Conservation (phyloP, 2,888 invertebrate genomes). For the Limnephilus marmoratus region DNA sequence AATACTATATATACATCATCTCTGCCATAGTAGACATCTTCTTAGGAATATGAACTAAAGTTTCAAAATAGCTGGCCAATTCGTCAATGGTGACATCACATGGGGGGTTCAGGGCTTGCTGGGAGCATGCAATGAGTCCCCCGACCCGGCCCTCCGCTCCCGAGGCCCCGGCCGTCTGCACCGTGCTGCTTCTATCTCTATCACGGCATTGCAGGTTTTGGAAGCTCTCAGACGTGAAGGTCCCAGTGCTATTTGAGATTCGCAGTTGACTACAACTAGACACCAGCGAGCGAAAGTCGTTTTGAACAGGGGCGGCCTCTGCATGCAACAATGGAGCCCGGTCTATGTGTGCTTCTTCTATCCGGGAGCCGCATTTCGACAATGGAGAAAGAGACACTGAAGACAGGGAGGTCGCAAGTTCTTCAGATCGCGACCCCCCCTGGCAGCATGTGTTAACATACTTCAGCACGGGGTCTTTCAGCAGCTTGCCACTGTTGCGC, state of each 20-base stretch:
- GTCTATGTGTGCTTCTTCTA: conserved; percentile 21
- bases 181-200: conserved; percentile 14
- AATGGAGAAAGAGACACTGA: conserved; percentile 43
- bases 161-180: background rate
- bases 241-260: conserved; percentile 52
- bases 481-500: conserved; percentile 74
- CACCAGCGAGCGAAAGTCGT: conserved; percentile 59
- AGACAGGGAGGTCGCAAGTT: conserved; percentile 55
- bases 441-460: conserved; percentile 70
- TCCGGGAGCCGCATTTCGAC: conserved; percentile 29
- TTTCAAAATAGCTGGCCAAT: conserved; percentile 96
- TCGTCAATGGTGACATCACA: conserved; percentile 96
- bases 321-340: background rate
- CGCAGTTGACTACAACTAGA: conserved; percentile 59
- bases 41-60: conserved; percentile 96
- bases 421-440: conserved; percentile 51
- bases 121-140: conserved; percentile 82
- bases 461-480: conserved; percentile 79
- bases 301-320: conserved; percentile 45
- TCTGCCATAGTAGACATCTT: conserved; percentile 99
- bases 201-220: conserved; percentile 46
- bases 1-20: conserved; percentile 95
- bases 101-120: conserved; percentile 84
- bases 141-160: conserved; percentile 64
- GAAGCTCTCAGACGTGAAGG: conserved; percentile 52